phyloP scores from a whole-genome alignment of 2,113 vertebrate species.

The Megaptera novaeangliae region DNA sequence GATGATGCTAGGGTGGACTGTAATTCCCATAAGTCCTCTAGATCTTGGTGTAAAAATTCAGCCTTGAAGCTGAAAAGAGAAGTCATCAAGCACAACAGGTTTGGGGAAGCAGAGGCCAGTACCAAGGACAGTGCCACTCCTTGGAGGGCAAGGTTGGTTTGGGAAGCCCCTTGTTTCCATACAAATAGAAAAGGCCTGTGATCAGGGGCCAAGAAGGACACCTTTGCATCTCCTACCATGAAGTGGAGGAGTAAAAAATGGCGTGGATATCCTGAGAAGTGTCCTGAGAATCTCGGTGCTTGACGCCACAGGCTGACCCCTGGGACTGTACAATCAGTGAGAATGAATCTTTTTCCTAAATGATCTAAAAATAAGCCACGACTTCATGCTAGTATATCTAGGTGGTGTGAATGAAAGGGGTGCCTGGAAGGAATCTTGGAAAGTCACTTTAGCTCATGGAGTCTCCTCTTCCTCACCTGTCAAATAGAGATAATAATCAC shows the following conservation, averaged over 20 bases:
- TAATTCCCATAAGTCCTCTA: background rate
- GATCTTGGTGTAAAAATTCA: background rate
- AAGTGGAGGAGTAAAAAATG: background rate
- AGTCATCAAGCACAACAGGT: background rate
- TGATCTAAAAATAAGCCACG: constrained; percentile 45
- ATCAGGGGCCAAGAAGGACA: background rate
- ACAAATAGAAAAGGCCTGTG: background rate
- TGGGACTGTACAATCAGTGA: background rate
- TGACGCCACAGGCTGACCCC: background rate
- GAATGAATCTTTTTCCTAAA: background rate
- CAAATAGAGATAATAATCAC: constrained; percentile 14
- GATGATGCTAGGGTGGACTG: background rate
- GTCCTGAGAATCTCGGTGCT: background rate
- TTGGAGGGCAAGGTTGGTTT: background rate
- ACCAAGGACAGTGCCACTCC: background rate
- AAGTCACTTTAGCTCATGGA: background rate
- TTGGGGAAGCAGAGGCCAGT: background rate
- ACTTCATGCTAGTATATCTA: background rate
- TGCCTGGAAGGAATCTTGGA: background rate
- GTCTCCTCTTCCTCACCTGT: constrained; percentile 38
- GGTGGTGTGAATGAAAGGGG: background rate
- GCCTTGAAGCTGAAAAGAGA: background rate
- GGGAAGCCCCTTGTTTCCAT: background rate
- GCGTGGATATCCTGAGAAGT: background rate
- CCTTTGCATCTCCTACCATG: background rate